Conservation (phyloP, 2,113 vertebrate species). For the Chamaea fasciata region DNA sequence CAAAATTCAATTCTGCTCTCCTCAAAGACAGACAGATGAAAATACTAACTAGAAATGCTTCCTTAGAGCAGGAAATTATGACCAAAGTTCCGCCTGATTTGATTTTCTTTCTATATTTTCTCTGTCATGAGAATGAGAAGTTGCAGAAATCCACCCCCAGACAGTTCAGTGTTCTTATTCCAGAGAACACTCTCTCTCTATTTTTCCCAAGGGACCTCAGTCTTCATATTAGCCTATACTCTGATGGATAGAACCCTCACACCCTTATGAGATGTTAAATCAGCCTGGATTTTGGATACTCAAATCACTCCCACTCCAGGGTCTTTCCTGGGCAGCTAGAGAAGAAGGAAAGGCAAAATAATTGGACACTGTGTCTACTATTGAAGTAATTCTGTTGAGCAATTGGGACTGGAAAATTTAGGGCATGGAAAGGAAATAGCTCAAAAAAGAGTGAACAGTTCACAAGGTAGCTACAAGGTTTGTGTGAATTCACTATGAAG, state of each 20-base stretch:
- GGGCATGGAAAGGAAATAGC: background rate
- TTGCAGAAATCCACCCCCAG: background rate
- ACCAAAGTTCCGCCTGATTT: background rate
- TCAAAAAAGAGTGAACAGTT: background rate
- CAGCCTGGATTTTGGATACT: background rate
- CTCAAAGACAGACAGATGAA: background rate
- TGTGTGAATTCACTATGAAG: background rate
- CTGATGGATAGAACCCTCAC: background rate
- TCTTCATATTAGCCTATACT: background rate
- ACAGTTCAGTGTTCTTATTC: background rate
- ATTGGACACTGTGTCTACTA: background rate
- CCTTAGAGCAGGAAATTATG: background rate
- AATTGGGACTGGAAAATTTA: background rate
- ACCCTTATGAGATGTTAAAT: background rate
- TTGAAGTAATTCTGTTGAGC: background rate
- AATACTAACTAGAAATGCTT: background rate
- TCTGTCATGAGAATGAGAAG: background rate
- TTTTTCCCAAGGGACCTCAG: background rate
- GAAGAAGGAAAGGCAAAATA: background rate
- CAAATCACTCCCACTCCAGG: background rate
- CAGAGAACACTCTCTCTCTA: accelerated
- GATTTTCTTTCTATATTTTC: background rate
- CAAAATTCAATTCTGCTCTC: background rate
- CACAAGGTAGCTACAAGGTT: background rate
- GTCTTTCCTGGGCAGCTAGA: background rate